These are phyloP conservation scores for Lanius ludovicianus DNA, from an alignment of 2,113 vertebrate genomes.

Conservation along the genomic window DNA sequence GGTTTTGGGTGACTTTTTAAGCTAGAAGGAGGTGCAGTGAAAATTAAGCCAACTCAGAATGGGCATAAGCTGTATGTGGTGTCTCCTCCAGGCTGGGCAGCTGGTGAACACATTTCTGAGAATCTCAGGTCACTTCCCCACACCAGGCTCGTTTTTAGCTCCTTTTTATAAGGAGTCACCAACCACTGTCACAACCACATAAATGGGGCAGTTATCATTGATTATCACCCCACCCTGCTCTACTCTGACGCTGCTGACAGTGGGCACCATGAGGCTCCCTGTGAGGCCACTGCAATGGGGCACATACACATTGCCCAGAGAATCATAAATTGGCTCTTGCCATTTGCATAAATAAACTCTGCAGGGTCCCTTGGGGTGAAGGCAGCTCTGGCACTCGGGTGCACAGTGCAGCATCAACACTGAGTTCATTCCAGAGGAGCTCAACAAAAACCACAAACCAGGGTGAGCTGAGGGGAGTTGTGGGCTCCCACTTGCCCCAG, in stretches of 20 bases:
- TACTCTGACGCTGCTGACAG: background rate
- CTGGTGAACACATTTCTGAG: background rate
- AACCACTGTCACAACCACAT: rapidly evolving
- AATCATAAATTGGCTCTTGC: background rate
- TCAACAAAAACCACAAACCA: background rate
- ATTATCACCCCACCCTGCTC: rapidly evolving
- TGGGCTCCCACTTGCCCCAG: background rate
- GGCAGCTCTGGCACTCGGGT: background rate
- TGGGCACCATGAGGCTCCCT: rapidly evolving
- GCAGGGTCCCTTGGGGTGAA: background rate
- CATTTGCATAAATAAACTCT: background rate
- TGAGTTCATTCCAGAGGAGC: background rate
- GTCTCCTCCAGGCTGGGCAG: background rate
- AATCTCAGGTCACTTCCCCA: background rate
- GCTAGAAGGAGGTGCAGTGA: background rate
- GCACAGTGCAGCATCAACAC: background rate
- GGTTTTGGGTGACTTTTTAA: background rate
- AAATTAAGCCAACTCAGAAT: background rate
- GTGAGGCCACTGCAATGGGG: rapidly evolving
- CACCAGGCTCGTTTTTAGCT: background rate
- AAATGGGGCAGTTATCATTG: background rate
- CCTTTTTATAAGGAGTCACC: background rate
- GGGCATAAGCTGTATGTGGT: rapidly evolving
- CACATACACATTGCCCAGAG: background rate
- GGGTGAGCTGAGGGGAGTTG: background rate